phyloP scores from a whole-genome alignment of 1,140 invertebrate genomes.

The Drosophila insularis region DNA sequence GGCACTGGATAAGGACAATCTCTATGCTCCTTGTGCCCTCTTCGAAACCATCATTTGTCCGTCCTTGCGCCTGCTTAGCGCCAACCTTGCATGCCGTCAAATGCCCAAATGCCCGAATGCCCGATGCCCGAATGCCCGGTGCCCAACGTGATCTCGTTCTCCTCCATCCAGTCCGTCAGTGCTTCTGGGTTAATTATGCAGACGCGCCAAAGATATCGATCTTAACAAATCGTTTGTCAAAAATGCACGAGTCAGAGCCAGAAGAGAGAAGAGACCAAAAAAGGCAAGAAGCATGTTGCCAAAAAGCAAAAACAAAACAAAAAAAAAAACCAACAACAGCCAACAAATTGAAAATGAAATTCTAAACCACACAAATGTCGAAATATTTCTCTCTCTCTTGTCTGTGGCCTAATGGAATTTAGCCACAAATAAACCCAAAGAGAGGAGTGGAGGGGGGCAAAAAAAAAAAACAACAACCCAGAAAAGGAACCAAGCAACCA shows the following conservation, averaged over 20 bases:
- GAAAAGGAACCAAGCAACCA: constrained; percentile 50
- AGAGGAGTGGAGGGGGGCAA: neutral
- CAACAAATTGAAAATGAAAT: constrained; percentile 71
- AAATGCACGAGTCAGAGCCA: constrained; percentile 44
- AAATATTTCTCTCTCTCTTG: constrained; percentile 60
- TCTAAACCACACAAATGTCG: constrained; percentile 77
- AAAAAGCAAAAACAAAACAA: constrained; percentile 1
- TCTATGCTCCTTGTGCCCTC: neutral
- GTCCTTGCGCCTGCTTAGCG: constrained; percentile 60
- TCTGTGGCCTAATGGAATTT: constrained; percentile 68
- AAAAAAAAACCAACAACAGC: constrained; percentile 22
- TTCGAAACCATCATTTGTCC: constrained; percentile 12
- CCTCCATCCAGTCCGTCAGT: neutral
- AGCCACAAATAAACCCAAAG: constrained; percentile 12
- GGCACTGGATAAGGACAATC: too few relatives aligned
- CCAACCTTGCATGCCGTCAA: constrained; percentile 49
- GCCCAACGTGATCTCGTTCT: constrained; percentile 33
- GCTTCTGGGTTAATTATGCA: constrained; percentile 62
- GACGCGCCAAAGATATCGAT: constrained; percentile 78
- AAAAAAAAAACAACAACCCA: constrained; percentile 43
- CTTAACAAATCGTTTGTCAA: constrained; percentile 79
- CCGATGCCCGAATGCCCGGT: neutral
- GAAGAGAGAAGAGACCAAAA: constrained; percentile 25
- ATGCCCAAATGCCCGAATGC: constrained; percentile 5
- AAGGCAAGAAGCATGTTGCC: constrained; percentile 19